These are phyloP conservation scores for Pangasius larnaudii DNA, from an alignment of 2,797 vertebrate genomes.

Conservation along the genomic window DNA sequence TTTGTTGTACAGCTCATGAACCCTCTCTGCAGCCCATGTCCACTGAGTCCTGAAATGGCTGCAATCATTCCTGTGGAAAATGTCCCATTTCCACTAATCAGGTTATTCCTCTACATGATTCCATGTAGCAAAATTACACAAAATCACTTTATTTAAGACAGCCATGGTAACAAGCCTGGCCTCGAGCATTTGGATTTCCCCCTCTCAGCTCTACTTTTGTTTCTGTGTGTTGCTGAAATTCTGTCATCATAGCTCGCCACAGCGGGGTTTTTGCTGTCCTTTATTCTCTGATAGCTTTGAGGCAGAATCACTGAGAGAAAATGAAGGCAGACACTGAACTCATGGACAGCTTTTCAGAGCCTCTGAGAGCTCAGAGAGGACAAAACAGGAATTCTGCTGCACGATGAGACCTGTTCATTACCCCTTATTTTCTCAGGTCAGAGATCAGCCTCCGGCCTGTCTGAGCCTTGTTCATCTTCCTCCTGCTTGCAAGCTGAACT, in stretches of 20 bases:
- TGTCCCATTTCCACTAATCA: constrained; percentile 25
- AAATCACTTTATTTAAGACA: constrained; percentile 27
- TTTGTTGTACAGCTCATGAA: constrained; percentile 37
- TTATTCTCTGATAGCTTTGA: constrained; percentile 29
- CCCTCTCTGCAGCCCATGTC: neutral
- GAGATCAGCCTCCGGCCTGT: constrained; percentile 1
- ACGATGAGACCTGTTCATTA: constrained; percentile 27
- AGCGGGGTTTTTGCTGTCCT: constrained; percentile 13
- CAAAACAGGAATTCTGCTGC: constrained; percentile 8
- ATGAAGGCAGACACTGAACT: constrained; percentile 31
- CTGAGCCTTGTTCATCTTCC: neutral
- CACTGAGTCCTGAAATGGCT: constrained; percentile 25
- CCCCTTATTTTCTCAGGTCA: constrained; percentile 22
- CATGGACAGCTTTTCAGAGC: constrained; percentile 22
- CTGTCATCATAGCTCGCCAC: constrained; percentile 21
- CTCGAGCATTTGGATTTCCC: constrained; percentile 14
- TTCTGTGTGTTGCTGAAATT: constrained; percentile 32
- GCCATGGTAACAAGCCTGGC: constrained; percentile 16
- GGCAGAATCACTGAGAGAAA: constrained; percentile 27
- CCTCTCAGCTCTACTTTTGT: neutral
- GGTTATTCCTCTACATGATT: constrained; percentile 16
- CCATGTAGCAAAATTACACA: constrained; percentile 7
- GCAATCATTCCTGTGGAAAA: constrained; percentile 37
- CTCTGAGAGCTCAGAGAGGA: constrained; percentile 26
- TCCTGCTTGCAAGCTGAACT: neutral